Conservation (phyloP, 2,113 vertebrate species). For the Pollachius pollachius region DNA sequence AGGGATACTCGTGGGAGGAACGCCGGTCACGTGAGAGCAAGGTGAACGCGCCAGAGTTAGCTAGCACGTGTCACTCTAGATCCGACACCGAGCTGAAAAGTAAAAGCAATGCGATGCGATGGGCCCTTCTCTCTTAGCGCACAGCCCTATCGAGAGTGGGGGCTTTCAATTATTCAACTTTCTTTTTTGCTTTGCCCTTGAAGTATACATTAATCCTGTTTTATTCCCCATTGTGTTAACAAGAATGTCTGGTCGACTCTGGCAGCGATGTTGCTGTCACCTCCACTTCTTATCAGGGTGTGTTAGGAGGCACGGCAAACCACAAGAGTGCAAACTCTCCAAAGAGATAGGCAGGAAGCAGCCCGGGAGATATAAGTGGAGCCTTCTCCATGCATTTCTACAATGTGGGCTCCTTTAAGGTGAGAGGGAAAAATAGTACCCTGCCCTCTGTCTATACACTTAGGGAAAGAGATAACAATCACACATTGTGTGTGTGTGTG, state of each 20-base stretch:
- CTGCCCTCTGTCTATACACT: constrained; percentile 13
- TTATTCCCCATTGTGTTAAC: constrained; percentile 58
- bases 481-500: neutral
- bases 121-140: constrained; percentile 56
- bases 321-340: constrained; percentile 18
- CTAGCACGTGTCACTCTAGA: constrained; percentile 26
- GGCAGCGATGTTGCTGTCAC: constrained; percentile 62
- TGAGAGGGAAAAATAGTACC: constrained; percentile 24
- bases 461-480: constrained; percentile 6
- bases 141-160: constrained; percentile 49
- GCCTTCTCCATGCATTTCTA: neutral
- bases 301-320: constrained; percentile 30
- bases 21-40: constrained; percentile 53
- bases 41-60: constrained; percentile 16
- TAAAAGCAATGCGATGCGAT: constrained; percentile 64
- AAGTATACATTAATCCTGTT: constrained; percentile 62
- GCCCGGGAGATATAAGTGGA: constrained; percentile 42
- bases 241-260: constrained; percentile 51
- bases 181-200: constrained; percentile 60
- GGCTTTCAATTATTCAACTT: constrained; percentile 69
- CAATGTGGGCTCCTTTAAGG: constrained; percentile 17
- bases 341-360: constrained; percentile 45
- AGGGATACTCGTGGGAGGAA: constrained; percentile 50
- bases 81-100: constrained; percentile 58
- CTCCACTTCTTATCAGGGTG: constrained; percentile 52